Conservation (phyloP, 2,113 vertebrate genomes). For the Aegithalos caudatus region DNA sequence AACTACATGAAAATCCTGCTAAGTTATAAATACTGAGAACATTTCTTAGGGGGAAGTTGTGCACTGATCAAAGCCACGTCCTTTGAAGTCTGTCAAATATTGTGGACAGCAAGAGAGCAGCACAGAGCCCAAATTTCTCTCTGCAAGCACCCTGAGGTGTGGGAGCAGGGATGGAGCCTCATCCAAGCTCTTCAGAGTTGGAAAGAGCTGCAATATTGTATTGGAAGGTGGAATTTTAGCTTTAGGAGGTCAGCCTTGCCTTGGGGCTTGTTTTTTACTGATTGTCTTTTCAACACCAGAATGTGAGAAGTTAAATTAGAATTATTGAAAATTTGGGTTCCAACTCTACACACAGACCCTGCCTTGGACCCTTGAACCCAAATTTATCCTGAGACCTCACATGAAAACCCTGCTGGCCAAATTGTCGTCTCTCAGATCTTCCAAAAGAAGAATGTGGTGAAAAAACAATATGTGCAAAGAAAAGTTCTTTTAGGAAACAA, state of each 20-base stretch:
- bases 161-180: background rate
- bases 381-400: background rate
- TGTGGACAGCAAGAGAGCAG: background rate
- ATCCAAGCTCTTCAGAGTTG: rapidly evolving
- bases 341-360: background rate
- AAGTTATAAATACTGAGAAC: background rate
- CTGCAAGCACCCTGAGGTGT: background rate
- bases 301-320: background rate
- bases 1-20: slow-evolving; percentile 2
- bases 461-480: rapidly evolving
- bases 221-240: background rate
- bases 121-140: background rate
- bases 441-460: background rate
- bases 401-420: background rate
- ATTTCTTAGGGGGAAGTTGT: background rate
- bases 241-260: background rate
- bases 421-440: background rate
- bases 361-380: background rate
- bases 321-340: background rate
- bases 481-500: background rate
- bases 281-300: background rate
- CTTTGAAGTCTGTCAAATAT: background rate
- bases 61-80: background rate
- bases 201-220: background rate
- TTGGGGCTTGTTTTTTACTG: background rate